A percentile compares a stretch with the other conserved stretches of the same genome.
phyloP scores from a whole-genome alignment of 92 coral and sea anemone species.

The Desmophyllum pertusum region DNA sequence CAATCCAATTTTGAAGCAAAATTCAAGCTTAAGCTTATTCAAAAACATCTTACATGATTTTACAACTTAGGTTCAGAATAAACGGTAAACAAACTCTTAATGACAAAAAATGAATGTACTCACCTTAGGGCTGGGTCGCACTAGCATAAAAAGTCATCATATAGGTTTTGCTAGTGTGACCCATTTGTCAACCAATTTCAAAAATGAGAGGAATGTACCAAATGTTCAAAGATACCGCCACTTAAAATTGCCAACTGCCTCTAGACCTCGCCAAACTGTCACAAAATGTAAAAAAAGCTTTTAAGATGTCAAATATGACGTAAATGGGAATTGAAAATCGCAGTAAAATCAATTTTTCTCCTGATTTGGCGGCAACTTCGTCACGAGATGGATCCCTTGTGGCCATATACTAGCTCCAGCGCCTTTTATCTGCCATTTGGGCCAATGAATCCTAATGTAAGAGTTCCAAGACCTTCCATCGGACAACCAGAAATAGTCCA shows the following conservation, averaged over 20 bases:
- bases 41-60: no score
- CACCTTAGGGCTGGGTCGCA: no score
- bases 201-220: constrained; percentile 33
- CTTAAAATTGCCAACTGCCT: constrained; percentile 31
- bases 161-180: constrained; percentile 1
- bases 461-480: constrained; percentile 13
- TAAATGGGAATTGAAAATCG: constrained; percentile 2
- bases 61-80: no score
- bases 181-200: constrained; percentile 21
- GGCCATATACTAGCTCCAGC: constrained; percentile 28
- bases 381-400: constrained; percentile 43
- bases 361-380: constrained; percentile 28
- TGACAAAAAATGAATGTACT: no score
- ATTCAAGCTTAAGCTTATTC: no score
- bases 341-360: constrained; percentile 14
- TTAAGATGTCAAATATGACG: constrained; percentile 19
- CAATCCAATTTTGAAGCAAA: no score
- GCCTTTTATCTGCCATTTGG: constrained; percentile 15
- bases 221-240: constrained; percentile 36
- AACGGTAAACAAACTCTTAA: no score
- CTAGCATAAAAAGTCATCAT: no score
- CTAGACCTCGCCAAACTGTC: constrained; percentile 38
- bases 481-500: constrained; percentile 3
- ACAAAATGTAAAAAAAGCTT: constrained; percentile 36
- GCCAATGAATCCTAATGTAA: constrained; percentile 23